A percentile compares a stretch with the other conserved stretches of the same genome.
Evolutionary conservation across 2,888 invertebrate genomes (phyloP).

Genomic region (Caenorhabditis uteleia): DNA sequence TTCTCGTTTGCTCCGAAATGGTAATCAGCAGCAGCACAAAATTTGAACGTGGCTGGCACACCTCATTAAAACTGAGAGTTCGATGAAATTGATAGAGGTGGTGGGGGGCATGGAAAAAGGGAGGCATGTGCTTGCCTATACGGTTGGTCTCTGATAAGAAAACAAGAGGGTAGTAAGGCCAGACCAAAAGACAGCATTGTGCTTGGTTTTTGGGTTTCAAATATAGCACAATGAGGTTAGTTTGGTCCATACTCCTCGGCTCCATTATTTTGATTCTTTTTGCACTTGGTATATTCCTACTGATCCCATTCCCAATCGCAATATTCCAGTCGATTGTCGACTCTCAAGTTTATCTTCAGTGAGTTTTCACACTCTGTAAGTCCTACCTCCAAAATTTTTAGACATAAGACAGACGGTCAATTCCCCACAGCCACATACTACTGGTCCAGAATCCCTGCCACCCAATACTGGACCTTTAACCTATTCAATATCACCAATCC

Average conservation of each 20-base stretch:
- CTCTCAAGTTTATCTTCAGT: slow-evolving; percentile 48
- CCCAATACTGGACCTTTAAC: slow-evolving; percentile 34
- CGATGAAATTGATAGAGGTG: too few species aligned
- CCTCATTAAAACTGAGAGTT: too few species aligned
- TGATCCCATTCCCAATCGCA: slow-evolving; percentile 45
- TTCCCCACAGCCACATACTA: slow-evolving; percentile 42
- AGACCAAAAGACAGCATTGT: too few species aligned
- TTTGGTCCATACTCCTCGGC: slow-evolving; percentile 13
- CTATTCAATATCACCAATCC: slow-evolving; percentile 55
- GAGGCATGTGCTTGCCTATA: too few species aligned
- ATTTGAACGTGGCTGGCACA: too few species aligned
- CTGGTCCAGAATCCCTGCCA: slow-evolving; percentile 43
- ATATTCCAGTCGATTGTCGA: slow-evolving; percentile 44
- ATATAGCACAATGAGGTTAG: slow-evolving; percentile 18
- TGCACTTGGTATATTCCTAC: slow-evolving; percentile 39
- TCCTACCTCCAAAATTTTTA: slow-evolving; percentile 7
- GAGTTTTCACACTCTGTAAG: slow-evolving; percentile 11
- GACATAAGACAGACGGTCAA: slow-evolving; percentile 36
- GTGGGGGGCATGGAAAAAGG: too few species aligned
- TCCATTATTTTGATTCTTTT: slow-evolving; percentile 33
- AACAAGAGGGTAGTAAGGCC: too few species aligned
- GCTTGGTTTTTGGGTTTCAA: neutral
- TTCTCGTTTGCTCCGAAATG: too few species aligned
- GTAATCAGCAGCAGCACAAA: too few species aligned
- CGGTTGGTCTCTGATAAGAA: too few species aligned